These are phyloP conservation scores for Glossosoma conforme DNA, from an alignment of 1,140 invertebrate species.

Conservation along the genomic window DNA sequence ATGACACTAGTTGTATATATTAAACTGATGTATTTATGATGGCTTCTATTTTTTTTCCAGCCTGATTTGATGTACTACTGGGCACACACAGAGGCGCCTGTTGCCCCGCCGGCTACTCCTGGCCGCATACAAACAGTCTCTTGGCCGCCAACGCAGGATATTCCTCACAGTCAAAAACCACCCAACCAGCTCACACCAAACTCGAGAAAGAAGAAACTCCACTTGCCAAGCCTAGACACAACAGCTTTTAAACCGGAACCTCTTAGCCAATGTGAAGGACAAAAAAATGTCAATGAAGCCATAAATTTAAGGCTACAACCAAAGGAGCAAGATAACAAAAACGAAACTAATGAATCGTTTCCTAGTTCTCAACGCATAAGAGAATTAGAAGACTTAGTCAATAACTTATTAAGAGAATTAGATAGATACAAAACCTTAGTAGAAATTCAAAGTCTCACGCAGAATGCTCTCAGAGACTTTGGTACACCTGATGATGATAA, in stretches of 20 bases:
- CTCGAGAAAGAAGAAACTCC: conserved; percentile 25
- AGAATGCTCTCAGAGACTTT: conserved; percentile 48
- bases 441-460: conserved; percentile 50
- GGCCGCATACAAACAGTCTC: conserved; percentile 48
- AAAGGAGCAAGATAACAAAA: conserved; percentile 32
- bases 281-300: conserved; percentile 41
- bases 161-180: conserved; percentile 25
- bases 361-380: conserved; percentile 29
- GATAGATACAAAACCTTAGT: conserved; percentile 51
- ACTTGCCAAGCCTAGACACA: background rate
- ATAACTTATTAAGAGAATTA: conserved; percentile 49
- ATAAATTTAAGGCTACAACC: conserved; percentile 41
- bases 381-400: conserved; percentile 43
- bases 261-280: conserved; percentile 27
- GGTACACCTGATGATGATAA: conserved; percentile 37
- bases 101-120: conserved; percentile 63
- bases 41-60: conserved; percentile 56
- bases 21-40: too few species aligned
- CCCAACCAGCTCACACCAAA: conserved; percentile 30
- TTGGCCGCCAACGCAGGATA: conserved; percentile 40
- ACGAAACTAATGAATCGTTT: conserved; percentile 12
- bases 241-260: conserved; percentile 13
- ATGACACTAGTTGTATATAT: too few species aligned
- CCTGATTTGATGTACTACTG: conserved; percentile 85
- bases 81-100: conserved; percentile 69